These are phyloP conservation scores for Drosophila kanapiae DNA, from an alignment of 1,140 invertebrate species.

Conservation along the genomic window DNA sequence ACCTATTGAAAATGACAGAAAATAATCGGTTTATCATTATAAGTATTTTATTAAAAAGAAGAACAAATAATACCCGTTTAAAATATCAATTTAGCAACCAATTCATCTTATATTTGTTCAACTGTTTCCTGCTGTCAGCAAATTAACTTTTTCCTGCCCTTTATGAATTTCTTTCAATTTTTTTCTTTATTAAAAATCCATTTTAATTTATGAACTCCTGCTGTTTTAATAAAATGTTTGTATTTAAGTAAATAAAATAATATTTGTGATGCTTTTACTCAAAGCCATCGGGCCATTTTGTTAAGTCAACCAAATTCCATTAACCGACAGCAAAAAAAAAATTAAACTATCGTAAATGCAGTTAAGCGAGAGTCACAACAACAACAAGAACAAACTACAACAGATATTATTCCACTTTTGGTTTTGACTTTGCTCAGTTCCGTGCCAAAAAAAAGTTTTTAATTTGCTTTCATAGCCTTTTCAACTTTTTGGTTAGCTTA, in stretches of 20 bases:
- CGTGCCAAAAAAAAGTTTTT: conserved; percentile 58
- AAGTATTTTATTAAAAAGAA: neutral
- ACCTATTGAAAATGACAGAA: no score
- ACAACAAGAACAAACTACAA: conserved; percentile 29
- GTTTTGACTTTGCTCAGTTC: conserved; percentile 27
- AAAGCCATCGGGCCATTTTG: conserved; percentile 9
- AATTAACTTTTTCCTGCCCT: neutral
- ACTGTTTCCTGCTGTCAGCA: neutral
- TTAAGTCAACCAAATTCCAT: conserved; percentile 32
- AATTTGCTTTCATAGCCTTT: conserved; percentile 74
- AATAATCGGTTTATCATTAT: no score
- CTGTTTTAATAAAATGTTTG: neutral
- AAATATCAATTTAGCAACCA: neutral
- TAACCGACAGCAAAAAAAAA: conserved; percentile 14
- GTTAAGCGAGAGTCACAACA: conserved; percentile 9
- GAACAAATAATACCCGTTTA: neutral
- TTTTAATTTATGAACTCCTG: neutral
- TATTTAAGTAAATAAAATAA: neutral
- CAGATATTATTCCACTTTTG: conserved; percentile 56
- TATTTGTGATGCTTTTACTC: conserved; percentile 11
- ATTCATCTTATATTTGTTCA: neutral
- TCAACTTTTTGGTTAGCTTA: conserved; percentile 39
- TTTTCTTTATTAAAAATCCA: neutral
- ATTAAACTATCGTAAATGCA: conserved; percentile 11
- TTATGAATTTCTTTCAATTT: neutral